These are phyloP conservation scores for Tethea ocularis DNA, from an alignment of 2,888 invertebrate genomes.

Conservation along the genomic window DNA sequence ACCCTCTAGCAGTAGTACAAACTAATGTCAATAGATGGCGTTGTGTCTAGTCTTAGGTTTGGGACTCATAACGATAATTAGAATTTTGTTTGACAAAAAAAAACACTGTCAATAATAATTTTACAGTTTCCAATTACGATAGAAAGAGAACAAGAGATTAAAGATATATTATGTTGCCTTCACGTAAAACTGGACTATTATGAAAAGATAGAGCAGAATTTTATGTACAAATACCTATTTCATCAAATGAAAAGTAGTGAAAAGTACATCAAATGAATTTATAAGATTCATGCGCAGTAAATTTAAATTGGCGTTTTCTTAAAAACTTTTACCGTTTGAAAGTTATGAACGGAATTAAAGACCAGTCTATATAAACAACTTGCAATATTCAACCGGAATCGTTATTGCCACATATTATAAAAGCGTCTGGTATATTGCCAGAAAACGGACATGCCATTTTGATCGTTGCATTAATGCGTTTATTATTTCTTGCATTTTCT, in stretches of 20 bases:
- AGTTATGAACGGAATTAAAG: slow-evolving; percentile 38
- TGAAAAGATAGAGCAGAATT: background rate
- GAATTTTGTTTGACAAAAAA: no score
- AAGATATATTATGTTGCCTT: no score
- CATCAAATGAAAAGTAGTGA: background rate
- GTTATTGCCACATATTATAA: background rate
- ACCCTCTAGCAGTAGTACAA: no score
- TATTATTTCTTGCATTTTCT: slow-evolving; percentile 4
- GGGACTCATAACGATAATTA: no score
- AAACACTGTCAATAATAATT: no score
- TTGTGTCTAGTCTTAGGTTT: no score
- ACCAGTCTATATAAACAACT: slow-evolving; percentile 14
- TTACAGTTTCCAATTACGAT: no score
- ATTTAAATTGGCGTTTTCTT: slow-evolving; percentile 26
- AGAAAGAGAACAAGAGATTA: no score
- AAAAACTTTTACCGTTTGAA: slow-evolving; percentile 40
- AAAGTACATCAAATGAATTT: background rate
- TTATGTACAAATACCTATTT: background rate
- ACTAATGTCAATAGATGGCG: no score
- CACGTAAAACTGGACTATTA: no score
- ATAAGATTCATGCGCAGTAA: slow-evolving; percentile 23
- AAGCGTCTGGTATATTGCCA: slow-evolving; percentile 7
- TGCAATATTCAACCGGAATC: slow-evolving; percentile 5
- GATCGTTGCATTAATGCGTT: slow-evolving; percentile 6
- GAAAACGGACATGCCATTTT: background rate